Conservation (phyloP, 2,888 invertebrate species). For the Cylindroiulus punctatus region DNA sequence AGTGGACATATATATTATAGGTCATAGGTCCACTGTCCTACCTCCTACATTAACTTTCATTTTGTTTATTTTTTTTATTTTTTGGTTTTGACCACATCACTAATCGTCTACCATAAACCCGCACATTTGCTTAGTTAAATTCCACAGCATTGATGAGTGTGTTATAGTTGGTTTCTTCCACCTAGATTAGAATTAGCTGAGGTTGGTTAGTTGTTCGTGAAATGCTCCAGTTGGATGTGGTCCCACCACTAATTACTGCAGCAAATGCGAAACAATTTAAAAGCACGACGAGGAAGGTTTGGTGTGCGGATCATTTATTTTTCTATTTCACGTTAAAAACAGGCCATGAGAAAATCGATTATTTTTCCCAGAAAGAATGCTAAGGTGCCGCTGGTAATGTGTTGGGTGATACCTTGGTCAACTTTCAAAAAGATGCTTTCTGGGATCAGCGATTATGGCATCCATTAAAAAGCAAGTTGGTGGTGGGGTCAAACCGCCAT, state of each 20-base stretch:
- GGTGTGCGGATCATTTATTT: slow-evolving; percentile 21
- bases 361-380: neutral
- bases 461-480: neutral
- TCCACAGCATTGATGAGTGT: neutral
- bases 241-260: slow-evolving; percentile 37
- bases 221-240: neutral
- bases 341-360: neutral
- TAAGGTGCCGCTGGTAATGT: neutral
- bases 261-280: slow-evolving; percentile 39
- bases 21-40: too few relatives aligned
- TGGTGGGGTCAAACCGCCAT: neutral
- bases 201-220: slow-evolving; percentile 7
- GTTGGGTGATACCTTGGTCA: neutral
- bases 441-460: neutral
- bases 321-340: slow-evolving; percentile 5
- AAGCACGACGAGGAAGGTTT: neutral
- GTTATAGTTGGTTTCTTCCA: neutral
- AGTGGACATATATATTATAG: too few relatives aligned
- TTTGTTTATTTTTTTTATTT: too few relatives aligned
- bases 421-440: neutral
- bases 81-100: too few relatives aligned
- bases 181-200: slow-evolving; percentile 35
- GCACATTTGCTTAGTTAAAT: neutral
- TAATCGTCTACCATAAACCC: neutral
- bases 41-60: too few relatives aligned